These are phyloP conservation scores for Odontophorus gujanensis DNA, from an alignment of 2,113 vertebrate genomes.

Conservation along the genomic window DNA sequence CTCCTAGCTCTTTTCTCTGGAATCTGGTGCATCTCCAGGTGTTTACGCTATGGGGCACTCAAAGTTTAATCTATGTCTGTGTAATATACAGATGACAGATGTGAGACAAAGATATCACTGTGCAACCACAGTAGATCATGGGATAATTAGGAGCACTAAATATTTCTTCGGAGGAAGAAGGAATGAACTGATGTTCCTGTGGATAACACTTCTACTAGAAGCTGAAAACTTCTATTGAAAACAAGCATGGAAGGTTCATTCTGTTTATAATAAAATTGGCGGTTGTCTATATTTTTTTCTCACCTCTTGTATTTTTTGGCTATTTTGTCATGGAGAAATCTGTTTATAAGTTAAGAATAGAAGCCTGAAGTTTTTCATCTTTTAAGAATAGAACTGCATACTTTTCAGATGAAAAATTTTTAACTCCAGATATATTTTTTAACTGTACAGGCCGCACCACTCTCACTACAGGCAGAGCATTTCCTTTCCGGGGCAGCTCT, in stretches of 20 bases:
- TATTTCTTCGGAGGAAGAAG: not conserved
- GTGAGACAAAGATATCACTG: not conserved
- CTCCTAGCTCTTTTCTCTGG: not conserved
- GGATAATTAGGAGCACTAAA: not conserved
- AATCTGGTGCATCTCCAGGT: not conserved
- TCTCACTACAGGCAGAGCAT: not conserved
- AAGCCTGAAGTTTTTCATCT: not conserved
- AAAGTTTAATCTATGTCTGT: not conserved
- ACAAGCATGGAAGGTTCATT: not conserved
- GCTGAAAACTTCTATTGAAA: not conserved
- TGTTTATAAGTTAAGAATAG: slow-evolving; percentile 11
- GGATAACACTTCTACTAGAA: not conserved
- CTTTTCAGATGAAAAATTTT: slow-evolving; percentile 1
- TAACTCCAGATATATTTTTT: not conserved
- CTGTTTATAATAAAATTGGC: not conserved
- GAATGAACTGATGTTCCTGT: not conserved
- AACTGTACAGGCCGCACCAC: not conserved
- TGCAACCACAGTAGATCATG: not conserved
- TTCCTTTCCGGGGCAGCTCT: not conserved
- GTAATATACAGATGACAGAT: not conserved
- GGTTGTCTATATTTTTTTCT: not conserved
- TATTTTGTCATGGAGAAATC: not conserved
- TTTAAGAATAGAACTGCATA: not conserved
- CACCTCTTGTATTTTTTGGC: not conserved
- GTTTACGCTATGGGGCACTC: not conserved